These are phyloP conservation scores for Cyphomyrus discorhynchus DNA, from an alignment of 2,113 vertebrate genomes.

Conservation along the genomic window DNA sequence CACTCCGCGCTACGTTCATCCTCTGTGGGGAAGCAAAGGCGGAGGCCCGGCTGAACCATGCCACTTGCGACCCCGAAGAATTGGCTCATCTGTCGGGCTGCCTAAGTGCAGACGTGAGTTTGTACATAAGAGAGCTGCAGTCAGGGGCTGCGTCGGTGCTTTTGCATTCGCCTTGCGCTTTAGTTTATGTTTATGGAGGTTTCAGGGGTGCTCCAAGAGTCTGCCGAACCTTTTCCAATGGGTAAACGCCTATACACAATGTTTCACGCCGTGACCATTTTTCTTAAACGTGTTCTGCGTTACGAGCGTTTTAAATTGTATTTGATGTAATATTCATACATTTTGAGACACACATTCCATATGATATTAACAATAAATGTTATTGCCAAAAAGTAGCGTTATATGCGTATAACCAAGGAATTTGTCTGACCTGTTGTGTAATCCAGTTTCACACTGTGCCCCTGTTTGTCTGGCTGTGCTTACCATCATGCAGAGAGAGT, in stretches of 20 bases:
- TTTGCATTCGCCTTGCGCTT: background rate
- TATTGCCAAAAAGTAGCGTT: background rate
- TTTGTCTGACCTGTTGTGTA: constrained; percentile 1
- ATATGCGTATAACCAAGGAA: background rate
- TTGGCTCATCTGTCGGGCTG: background rate
- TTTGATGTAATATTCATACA: constrained; percentile 16
- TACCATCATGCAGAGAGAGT: background rate
- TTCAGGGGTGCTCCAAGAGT: background rate
- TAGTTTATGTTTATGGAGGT: background rate
- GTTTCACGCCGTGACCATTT: background rate
- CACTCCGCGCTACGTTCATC: background rate
- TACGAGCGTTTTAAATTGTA: background rate
- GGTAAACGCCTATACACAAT: background rate
- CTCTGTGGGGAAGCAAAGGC: background rate
- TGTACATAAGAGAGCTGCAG: background rate
- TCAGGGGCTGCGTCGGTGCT: background rate
- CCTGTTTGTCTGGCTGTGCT: background rate
- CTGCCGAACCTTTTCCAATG: background rate
- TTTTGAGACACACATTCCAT: constrained; percentile 17
- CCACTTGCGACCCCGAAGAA: background rate
- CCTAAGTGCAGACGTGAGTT: background rate
- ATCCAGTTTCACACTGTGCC: background rate
- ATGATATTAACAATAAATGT: constrained; percentile 2
- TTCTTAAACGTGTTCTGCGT: background rate
- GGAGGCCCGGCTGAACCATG: background rate